A percentile compares a stretch with the other conserved stretches of the same genome.
Evolutionary conservation across 2,888 invertebrate species (phyloP).

Genomic region (Caradrina clavipalpis): DNA sequence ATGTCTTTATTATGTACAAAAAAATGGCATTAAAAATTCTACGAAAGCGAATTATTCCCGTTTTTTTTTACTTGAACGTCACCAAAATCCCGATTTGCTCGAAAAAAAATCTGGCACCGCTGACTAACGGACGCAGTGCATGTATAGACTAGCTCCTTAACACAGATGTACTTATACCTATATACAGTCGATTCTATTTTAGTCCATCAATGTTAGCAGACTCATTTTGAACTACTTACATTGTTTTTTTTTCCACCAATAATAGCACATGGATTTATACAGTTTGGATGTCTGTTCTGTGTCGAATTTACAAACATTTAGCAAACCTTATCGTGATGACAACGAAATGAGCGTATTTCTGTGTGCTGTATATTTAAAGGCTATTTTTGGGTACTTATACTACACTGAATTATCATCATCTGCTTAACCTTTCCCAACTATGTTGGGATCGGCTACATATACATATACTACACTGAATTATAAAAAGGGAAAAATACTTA

Average conservation of each 20-base stretch:
- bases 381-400: not conserved
- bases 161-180: not conserved
- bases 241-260: conserved; percentile 11
- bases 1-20: too few species aligned
- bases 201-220: not conserved
- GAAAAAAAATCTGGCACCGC: too few species aligned
- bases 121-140: not conserved
- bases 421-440: too few species aligned
- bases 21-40: too few species aligned
- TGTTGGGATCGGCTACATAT: too few species aligned
- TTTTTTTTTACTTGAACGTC: too few species aligned
- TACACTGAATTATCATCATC: too few species aligned
- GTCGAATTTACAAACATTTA: conserved; percentile 16
- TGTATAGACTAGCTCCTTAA: not conserved
- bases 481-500: too few species aligned
- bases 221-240: conserved; percentile 5
- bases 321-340: conserved; percentile 21
- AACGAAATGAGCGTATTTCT: conserved; percentile 20
- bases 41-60: too few species aligned
- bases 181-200: not conserved
- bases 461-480: too few species aligned
- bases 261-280: conserved; percentile 17
- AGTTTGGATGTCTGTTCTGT: conserved; percentile 13
- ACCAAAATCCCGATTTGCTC: too few species aligned
- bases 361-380: not conserved